phyloP scores from a whole-genome alignment of 2,888 invertebrate species.

The Cacoxenus indagator region DNA sequence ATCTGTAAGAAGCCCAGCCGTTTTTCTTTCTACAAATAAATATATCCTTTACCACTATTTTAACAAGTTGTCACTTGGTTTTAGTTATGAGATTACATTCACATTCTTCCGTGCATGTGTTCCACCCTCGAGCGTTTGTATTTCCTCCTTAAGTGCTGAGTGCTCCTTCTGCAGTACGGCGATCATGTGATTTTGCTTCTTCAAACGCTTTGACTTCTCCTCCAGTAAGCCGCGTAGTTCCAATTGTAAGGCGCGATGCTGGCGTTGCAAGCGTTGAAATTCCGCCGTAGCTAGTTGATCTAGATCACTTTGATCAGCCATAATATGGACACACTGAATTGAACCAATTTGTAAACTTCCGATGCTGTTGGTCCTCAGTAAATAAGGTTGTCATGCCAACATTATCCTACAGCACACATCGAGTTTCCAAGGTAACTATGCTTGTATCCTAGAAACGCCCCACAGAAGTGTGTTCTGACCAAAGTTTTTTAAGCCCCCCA shows the following conservation, averaged over 20 bases:
- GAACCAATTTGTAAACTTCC: too few species aligned
- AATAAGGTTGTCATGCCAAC: neutral
- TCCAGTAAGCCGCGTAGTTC: conserved; percentile 63
- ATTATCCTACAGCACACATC: too few species aligned
- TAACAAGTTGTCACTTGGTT: too few species aligned
- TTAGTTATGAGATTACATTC: too few species aligned
- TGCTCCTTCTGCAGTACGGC: conserved; percentile 65
- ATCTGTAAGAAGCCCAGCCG: conserved; percentile 53
- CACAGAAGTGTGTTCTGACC: neutral
- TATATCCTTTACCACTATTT: too few species aligned
- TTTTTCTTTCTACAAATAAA: conserved; percentile 51
- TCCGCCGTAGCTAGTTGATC: conserved; percentile 84
- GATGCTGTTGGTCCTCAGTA: neutral
- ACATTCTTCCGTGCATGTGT: conserved; percentile 65
- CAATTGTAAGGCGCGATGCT: conserved; percentile 63
- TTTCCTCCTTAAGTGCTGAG: conserved; percentile 60
- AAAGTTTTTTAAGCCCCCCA: neutral
- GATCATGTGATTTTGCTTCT: conserved; percentile 68
- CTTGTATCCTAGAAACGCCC: neutral
- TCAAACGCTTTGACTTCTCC: conserved; percentile 64
- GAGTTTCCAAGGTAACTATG: neutral
- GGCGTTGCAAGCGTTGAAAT: conserved; percentile 82
- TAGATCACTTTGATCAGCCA: conserved; percentile 79
- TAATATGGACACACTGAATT: conserved; percentile 26
- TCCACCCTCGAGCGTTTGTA: conserved; percentile 63